phyloP scores from a whole-genome alignment of 2,113 vertebrate species.

The Stigmatopora nigra region DNA sequence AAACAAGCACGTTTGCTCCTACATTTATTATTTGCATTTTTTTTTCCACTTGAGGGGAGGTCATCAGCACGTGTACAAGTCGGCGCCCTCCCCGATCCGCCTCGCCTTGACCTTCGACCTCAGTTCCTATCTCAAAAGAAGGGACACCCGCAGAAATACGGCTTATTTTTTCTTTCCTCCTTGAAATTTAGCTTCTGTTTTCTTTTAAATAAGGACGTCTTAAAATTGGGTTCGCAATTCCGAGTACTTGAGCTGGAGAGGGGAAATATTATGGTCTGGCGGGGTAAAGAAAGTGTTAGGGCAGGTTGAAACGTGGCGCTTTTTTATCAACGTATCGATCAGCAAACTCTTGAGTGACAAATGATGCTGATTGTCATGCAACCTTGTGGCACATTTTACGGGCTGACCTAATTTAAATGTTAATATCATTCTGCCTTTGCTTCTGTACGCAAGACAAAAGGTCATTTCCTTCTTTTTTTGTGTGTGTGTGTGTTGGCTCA shows the following conservation, averaged over 20 bases:
- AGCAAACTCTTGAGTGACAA: conserved; percentile 10
- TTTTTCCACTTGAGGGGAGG: conserved; percentile 67
- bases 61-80: conserved; percentile 66
- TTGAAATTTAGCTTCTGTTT: conserved; percentile 23
- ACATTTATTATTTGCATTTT: conserved; percentile 74
- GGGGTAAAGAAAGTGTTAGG: background rate
- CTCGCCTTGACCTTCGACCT: conserved; percentile 46
- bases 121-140: conserved; percentile 36
- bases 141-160: conserved; percentile 35
- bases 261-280: conserved; percentile 8
- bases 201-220: conserved; percentile 53
- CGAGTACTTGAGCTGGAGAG: conserved; percentile 27
- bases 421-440: conserved; percentile 9
- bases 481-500: background rate
- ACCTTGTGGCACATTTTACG: conserved; percentile 5
- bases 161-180: conserved; percentile 12
- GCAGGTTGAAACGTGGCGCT: background rate
- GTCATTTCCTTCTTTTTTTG: conserved; percentile 7
- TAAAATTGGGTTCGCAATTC: conserved; percentile 62
- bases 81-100: conserved; percentile 40
- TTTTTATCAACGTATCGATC: conserved; percentile 20
- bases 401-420: conserved; percentile 9
- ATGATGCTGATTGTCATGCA: conserved; percentile 9
- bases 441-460: conserved; percentile 2
- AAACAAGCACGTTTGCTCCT: conserved; percentile 72